Evolutionary conservation across 2,797 vertebrate genomes (phyloP), one percentile per base, ranked within the genome.

Genomic region (Darevskia nairensis): DNA sequence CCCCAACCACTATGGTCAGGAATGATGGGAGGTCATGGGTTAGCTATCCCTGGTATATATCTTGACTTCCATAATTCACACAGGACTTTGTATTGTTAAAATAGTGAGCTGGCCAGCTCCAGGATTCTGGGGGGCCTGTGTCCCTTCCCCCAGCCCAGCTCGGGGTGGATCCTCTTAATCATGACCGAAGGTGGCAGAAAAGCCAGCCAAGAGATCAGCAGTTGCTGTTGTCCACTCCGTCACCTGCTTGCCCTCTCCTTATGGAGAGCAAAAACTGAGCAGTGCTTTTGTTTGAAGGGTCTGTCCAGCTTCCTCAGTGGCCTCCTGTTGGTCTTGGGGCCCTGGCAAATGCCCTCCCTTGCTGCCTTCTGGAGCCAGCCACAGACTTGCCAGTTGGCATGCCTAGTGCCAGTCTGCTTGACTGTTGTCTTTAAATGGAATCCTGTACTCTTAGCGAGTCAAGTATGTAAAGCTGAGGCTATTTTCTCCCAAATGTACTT

Each of bases 351-450:
- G 46, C 4, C 55, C n/a, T n/a, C 17, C 23, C 41, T 66, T 75
- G 35, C 44, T 75, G n/a, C 39, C 39, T 39, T 75, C 25, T 75
- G 25, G 55, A 85, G 80, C 25, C 25, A 80, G 9, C 23, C 68
- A 72, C 25, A 15, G 41, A 32, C 41, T 50, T 29, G 27, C 64
- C 41, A 29, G 61, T 85, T 66, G 75, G 27, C 13, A 61, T 80
- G 27, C 82, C 46, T 27, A 39, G 69, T 41, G 15, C 39, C 69
- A 55, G 59, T 44, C 59, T 44, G 71, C 35, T 59, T 50, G 68
- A 41, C 29, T 66, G 41, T 87, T 96, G 95, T 95, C 95, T 95
- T 92, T 93, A 94, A 96, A 96, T 95, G 95, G 95, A 96, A 95
- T 96, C 95, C 95, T 95, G 95, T 94, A 95, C 92, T 88, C 93